Evolutionary conservation across 2,797 vertebrate genomes (phyloP).

Genomic region (Galaxias olidus): DNA sequence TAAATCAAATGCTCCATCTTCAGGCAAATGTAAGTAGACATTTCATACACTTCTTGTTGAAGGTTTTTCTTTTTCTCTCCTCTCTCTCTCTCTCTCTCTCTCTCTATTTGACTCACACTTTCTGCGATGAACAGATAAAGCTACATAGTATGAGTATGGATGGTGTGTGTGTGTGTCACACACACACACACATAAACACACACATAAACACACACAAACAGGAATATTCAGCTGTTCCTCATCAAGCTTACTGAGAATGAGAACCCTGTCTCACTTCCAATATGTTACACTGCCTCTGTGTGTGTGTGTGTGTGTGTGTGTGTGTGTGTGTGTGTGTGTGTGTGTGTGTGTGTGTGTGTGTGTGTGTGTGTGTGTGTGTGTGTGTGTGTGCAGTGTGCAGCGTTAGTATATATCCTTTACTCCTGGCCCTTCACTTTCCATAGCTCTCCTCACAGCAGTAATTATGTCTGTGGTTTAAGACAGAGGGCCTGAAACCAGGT

Average conservation of each 20-base stretch:
- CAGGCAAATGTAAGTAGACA: constrained; percentile 78
- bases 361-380: constrained; percentile 16
- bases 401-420: constrained; percentile 44
- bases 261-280: constrained; percentile 49
- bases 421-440: constrained; percentile 57
- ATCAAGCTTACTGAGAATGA: constrained; percentile 50
- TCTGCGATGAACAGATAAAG: constrained; percentile 66
- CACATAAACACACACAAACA: constrained; percentile 4
- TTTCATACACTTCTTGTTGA: constrained; percentile 73
- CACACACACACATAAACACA: background rate
- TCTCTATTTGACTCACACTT: constrained; percentile 21
- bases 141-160: constrained; percentile 21
- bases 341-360: constrained; percentile 24
- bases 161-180: constrained; percentile 32
- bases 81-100: constrained; percentile 11
- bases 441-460: constrained; percentile 54
- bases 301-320: constrained; percentile 20
- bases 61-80: constrained; percentile 46
- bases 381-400: constrained; percentile 27
- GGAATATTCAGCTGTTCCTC: constrained; percentile 54
- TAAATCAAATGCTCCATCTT: constrained; percentile 83
- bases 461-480: constrained; percentile 60
- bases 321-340: constrained; percentile 15
- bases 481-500: constrained; percentile 57
- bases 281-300: constrained; percentile 54